Percentiles rank a stretch among this genome's conserved stretches.
Conservation (phyloP, 2,797 vertebrate species). For the Echeneis naucrates region DNA sequence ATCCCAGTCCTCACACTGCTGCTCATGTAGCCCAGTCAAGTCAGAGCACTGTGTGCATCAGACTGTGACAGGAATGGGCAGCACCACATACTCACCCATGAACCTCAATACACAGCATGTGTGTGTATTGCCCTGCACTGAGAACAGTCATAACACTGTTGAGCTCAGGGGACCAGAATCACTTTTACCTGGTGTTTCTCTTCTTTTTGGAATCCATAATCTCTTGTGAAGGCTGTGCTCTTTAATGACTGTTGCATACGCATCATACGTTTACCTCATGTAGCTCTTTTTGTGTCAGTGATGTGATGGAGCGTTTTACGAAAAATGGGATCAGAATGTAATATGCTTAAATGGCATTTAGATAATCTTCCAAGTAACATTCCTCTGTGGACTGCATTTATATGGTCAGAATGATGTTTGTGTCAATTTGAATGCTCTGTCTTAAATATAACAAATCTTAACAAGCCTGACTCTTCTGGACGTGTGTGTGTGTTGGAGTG, state of each 20-base stretch:
- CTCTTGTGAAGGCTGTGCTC: neutral
- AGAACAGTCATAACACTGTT: constrained; percentile 15
- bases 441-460: constrained; percentile 51
- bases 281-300: neutral
- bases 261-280: constrained; percentile 37
- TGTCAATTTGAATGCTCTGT: constrained; percentile 17
- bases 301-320: constrained; percentile 23
- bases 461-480: constrained; percentile 19
- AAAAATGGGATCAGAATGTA: constrained; percentile 12
- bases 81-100: neutral
- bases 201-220: neutral
- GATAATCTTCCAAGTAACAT: constrained; percentile 14
- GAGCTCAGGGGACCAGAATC: constrained; percentile 18
- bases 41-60: constrained; percentile 29
- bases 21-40: constrained; percentile 1
- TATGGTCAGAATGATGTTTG: neutral
- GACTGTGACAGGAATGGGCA: constrained; percentile 34
- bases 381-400: constrained; percentile 6
- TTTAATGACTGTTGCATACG: neutral
- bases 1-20: neutral
- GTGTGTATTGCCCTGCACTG: constrained; percentile 2
- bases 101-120: constrained; percentile 28
- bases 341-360: neutral
- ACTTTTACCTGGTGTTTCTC: constrained; percentile 1
- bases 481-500: neutral